phyloP scores from a whole-genome alignment of 2,113 vertebrate genomes.

The Cyanoramphus novaezelandiae region DNA sequence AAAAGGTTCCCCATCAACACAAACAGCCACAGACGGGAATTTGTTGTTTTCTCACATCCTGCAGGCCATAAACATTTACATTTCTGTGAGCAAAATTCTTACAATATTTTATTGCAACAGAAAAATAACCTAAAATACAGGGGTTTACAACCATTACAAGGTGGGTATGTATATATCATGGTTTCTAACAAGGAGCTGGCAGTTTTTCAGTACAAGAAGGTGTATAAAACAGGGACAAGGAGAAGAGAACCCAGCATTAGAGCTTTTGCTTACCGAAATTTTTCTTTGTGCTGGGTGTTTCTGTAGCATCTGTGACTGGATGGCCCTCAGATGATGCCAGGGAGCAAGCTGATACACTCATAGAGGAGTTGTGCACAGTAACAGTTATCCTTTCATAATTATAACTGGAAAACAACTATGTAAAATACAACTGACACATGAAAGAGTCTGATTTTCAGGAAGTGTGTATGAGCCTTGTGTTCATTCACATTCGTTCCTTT shows the following conservation, averaged over 20 bases:
- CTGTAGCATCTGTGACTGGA: background rate
- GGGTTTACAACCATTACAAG: background rate
- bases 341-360: slow-evolving; percentile 56
- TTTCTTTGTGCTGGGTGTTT: background rate
- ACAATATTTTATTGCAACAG: background rate
- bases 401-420: slow-evolving; percentile 66
- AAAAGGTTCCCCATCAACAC: slow-evolving; percentile 89
- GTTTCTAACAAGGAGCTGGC: background rate
- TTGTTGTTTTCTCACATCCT: slow-evolving; percentile 79
- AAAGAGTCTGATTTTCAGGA: background rate
- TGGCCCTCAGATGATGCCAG: background rate
- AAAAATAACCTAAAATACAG: background rate
- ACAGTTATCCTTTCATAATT: slow-evolving; percentile 64
- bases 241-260: background rate
- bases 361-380: slow-evolving; percentile 55
- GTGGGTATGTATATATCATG: background rate
- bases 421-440: slow-evolving; percentile 24
- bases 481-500: background rate
- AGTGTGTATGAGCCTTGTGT: background rate
- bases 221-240: background rate
- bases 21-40: slow-evolving; percentile 86
- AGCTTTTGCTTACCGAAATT: slow-evolving; percentile 40
- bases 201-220: background rate
- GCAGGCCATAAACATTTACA: background rate
- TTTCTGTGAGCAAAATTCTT: background rate